phyloP scores from a whole-genome alignment of 1,140 invertebrate genomes.

The Sipha flava region DNA sequence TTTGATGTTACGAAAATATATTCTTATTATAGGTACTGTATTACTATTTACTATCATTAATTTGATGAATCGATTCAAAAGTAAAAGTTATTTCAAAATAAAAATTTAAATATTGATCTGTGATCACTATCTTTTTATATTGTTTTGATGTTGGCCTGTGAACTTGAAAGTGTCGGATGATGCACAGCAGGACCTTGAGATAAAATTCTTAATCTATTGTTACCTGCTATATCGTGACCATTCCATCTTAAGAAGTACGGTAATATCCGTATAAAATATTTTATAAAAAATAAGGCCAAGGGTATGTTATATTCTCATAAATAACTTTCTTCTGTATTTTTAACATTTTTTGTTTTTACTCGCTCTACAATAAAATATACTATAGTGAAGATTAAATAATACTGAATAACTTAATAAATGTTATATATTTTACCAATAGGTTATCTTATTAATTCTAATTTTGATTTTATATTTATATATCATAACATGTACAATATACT shows the following conservation, averaged over 20 bases:
- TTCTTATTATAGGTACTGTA: too few relatives aligned
- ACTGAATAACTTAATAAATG: too few relatives aligned
- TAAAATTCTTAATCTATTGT: constrained; percentile 24
- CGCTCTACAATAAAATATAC: neutral
- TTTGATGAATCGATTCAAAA: neutral
- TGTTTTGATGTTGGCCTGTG: neutral
- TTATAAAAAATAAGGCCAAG: constrained; percentile 8
- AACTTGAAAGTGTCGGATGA: constrained; percentile 4
- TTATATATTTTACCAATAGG: too few relatives aligned
- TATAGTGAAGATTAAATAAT: neutral
- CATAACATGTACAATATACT: too few relatives aligned
- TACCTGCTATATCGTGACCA: constrained; percentile 14
- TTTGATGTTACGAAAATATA: too few relatives aligned
- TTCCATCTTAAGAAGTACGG: neutral
- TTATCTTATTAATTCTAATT: too few relatives aligned
- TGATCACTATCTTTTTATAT: constrained; percentile 7
- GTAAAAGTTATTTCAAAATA: constrained; percentile 12
- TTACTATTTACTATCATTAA: neutral
- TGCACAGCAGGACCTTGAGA: neutral
- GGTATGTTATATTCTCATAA: constrained; percentile 8
- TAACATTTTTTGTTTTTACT: neutral
- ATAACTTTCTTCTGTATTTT: neutral
- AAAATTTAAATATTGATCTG: neutral
- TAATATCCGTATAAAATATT: neutral
- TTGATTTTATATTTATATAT: too few relatives aligned